These are phyloP conservation scores for Diabrotica virgifera DNA, from an alignment of 1,140 invertebrate genomes.

Conservation along the genomic window DNA sequence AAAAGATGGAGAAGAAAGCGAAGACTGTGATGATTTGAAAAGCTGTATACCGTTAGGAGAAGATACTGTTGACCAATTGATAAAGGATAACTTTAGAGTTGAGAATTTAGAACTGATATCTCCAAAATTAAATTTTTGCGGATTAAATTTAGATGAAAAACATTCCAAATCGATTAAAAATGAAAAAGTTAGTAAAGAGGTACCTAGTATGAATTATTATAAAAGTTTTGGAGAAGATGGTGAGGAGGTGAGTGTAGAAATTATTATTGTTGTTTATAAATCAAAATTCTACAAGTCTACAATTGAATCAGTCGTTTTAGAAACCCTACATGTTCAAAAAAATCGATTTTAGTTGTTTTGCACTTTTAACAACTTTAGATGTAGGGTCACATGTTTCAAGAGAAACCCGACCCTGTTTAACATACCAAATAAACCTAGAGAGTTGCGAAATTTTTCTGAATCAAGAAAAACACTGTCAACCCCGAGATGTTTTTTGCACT, in stretches of 20 bases:
- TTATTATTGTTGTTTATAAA: constrained; percentile 15
- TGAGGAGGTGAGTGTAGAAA: background rate
- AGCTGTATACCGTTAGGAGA: constrained; percentile 15
- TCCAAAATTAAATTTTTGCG: constrained; percentile 8
- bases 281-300: background rate
- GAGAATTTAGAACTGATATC: constrained; percentile 14
- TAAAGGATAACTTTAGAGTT: constrained; percentile 15
- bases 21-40: constrained; percentile 13
- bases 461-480: too few species aligned
- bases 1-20: constrained; percentile 8
- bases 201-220: constrained; percentile 15
- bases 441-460: too few species aligned
- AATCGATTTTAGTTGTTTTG: too few species aligned
- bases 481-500: too few species aligned
- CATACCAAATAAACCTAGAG: too few species aligned
- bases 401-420: too few species aligned
- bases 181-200: constrained; percentile 10
- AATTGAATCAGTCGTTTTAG: too few species aligned
- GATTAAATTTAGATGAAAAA: constrained; percentile 1
- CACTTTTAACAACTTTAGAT: too few species aligned
- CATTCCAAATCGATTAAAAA: background rate
- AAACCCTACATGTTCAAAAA: too few species aligned
- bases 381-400: too few species aligned
- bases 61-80: constrained; percentile 18
- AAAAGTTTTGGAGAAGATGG: constrained; percentile 4